Evolutionary conservation across 1,140 invertebrate genomes (phyloP), one percentile per base, ranked within the genome.

Genomic region (Danaus plexippus): DNA sequence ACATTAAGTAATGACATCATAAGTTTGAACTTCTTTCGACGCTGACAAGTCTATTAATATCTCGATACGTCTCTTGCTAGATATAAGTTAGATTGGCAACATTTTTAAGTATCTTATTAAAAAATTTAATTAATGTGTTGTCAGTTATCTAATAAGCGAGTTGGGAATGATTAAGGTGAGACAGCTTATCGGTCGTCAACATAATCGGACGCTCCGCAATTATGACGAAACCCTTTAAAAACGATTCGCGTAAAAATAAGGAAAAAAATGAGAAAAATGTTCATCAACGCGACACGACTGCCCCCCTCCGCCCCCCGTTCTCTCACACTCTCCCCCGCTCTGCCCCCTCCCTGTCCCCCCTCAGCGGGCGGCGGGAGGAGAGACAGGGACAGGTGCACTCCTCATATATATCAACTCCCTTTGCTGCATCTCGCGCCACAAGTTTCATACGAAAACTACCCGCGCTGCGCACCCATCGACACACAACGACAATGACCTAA

Each of bases 221-320:
- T 87, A 87, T 87, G 81, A 87, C 73, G 80, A 84, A 87, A 85
- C 83, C 83, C 81, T 87, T 86, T 87, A 87, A 87, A 86, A 87
- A 82, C 80, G 80, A 83, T 84, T 85, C 81, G 77, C 77, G 75
- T 80, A 77, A 85, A 83, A 86, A 84, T 79, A 83, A 83, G 77
- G 77, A 80, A 83, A 81, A 76, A 83, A 83, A 85, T 76, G 81
- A 80, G 80, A 86, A 85, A 85, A 86, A 83, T 86, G 81, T 84
- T 86, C 83, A 86, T 86, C 83, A 86, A 85, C 83, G 83, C 83
- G 83, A 86, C 83, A 86, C 80, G 72, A 77, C 75, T 66, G 77
- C 73, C 75, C 69, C 61, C 68, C 54, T 42, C 64, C 43, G 64
- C 63, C 61, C 69, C 61, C 68, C 54, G 44, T 63, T 55, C 65